A percentile compares a stretch with the other conserved stretches of the same genome.
These are phyloP conservation scores for Perca fluviatilis DNA, from an alignment of 2,113 vertebrate genomes.

Conservation along the genomic window DNA sequence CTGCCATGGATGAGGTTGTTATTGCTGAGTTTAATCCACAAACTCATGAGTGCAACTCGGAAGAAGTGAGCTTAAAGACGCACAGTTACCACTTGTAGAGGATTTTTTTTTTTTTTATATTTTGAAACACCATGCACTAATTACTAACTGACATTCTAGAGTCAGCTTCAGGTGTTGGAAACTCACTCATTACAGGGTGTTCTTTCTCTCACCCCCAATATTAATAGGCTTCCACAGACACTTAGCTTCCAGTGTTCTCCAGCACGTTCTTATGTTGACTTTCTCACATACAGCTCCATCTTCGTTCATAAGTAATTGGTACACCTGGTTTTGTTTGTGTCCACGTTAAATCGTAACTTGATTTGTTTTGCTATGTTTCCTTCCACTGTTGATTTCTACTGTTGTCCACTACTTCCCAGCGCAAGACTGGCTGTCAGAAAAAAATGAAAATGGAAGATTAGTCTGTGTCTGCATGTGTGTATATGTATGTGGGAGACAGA, in stretches of 20 bases:
- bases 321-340: constrained; percentile 33
- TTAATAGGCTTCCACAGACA: constrained; percentile 35
- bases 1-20: constrained; percentile 34
- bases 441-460: background rate
- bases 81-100: constrained; percentile 8
- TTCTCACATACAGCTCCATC: background rate
- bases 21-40: constrained; percentile 60
- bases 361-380: constrained; percentile 10
- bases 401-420: no score
- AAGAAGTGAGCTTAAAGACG: constrained; percentile 46
- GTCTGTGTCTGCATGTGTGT: background rate
- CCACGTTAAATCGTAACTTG: background rate
- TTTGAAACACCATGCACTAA: constrained; percentile 49
- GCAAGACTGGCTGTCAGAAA: background rate
- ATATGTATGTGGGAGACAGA: background rate
- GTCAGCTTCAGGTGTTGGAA: constrained; percentile 67
- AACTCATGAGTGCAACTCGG: constrained; percentile 26
- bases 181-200: constrained; percentile 59
- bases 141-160: constrained; percentile 57
- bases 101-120: constrained; percentile 28
- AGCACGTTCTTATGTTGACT: constrained; percentile 12
- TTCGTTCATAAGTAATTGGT: constrained; percentile 5
- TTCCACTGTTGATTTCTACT: background rate
- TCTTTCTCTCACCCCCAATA: constrained; percentile 32
- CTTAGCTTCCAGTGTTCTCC: constrained; percentile 19